Evolutionary conservation across 1,140 invertebrate genomes (phyloP).

Genomic region (Drosophila bocki): DNA sequence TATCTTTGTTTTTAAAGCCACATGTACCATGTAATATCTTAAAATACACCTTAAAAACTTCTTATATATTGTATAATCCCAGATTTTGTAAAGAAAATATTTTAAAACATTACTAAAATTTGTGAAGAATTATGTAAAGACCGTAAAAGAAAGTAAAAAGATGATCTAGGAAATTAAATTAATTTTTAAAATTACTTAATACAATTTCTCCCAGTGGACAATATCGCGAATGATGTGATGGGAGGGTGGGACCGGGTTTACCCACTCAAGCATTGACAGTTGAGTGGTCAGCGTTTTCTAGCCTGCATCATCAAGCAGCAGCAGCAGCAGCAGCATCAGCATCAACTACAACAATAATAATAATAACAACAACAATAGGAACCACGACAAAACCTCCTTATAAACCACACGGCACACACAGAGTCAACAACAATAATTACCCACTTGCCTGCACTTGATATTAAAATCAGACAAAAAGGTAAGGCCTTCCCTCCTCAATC

Average conservation of each 20-base stretch:
- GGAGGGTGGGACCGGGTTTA: slow-evolving; percentile 43
- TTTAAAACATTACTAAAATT: background rate
- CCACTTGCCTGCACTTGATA: slow-evolving; percentile 83
- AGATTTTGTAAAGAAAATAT: background rate
- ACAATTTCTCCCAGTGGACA: slow-evolving; percentile 28
- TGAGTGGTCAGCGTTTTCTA: slow-evolving; percentile 80
- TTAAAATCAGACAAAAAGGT: slow-evolving; percentile 81
- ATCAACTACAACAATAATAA: slow-evolving; percentile 14
- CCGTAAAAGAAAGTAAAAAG: no score
- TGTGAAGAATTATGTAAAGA: background rate
- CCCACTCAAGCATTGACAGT: slow-evolving; percentile 80
- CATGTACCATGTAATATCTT: background rate
- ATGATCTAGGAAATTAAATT: background rate
- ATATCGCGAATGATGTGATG: slow-evolving; percentile 32
- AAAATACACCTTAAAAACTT: background rate
- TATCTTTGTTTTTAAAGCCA: background rate
- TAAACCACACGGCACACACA: slow-evolving; percentile 44
- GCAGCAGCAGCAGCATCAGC: slow-evolving; percentile 21
- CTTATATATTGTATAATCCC: background rate
- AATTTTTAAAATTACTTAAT: background rate
- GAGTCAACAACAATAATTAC: slow-evolving; percentile 81
- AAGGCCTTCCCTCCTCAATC: slow-evolving; percentile 50
- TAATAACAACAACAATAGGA: slow-evolving; percentile 21
- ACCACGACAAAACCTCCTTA: slow-evolving; percentile 51
- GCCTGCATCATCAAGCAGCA: slow-evolving; percentile 48